Evolutionary conservation across 2,797 vertebrate species (phyloP), one percentile per base, ranked within the genome.

Genomic region (Muraenolepis orangiensis): DNA sequence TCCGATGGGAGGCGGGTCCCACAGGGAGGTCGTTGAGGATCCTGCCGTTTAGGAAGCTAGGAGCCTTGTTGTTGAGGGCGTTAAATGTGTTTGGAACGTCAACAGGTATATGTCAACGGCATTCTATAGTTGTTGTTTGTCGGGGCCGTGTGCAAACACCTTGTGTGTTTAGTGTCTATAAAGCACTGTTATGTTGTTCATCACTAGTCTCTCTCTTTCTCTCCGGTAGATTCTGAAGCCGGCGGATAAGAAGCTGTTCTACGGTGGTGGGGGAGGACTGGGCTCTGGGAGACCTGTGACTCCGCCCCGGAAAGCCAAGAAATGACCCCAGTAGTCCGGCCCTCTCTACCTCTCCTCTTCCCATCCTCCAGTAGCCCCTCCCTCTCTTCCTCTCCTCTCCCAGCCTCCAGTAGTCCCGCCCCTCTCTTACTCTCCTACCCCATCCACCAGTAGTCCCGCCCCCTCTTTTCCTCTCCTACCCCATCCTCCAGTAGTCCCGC

Each of bases 301-400:
- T 16, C 94, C 94, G 26, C 94, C 94, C n/a, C 88, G 94, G 81
- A 95, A 94, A 91, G 90, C 93, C 82, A 95, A 95, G 89, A 95
- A 95, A 95, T 95, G 92, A 93, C 93, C 87, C 32, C 51, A 57
- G 51, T 57, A 71, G 38, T 31, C 16, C 71, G 11, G 30, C 76
- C 7, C 70, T 64, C 32, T 30, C 72, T 57, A 57, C 51, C 51
- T 57, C 51, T 57, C 83, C 84, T 83, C 86, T 89, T 69, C 38
- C n/a, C 11, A 7, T 10, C n/a, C 51, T 57, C 51, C 51, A n/a
- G 51, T 34, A 11, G 31, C 42, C 28, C 69, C 69, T 1, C 76
- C 31, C 46, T 68, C 46, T 0, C 57, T 30, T 8, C 30, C 84
- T 84, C 79, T 76, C 83, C 85, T 86, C 36, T 8, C 30, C 84